These are phyloP conservation scores for Anagyrus pseudococci DNA, from an alignment of 2,888 invertebrate genomes.

Conservation along the genomic window DNA sequence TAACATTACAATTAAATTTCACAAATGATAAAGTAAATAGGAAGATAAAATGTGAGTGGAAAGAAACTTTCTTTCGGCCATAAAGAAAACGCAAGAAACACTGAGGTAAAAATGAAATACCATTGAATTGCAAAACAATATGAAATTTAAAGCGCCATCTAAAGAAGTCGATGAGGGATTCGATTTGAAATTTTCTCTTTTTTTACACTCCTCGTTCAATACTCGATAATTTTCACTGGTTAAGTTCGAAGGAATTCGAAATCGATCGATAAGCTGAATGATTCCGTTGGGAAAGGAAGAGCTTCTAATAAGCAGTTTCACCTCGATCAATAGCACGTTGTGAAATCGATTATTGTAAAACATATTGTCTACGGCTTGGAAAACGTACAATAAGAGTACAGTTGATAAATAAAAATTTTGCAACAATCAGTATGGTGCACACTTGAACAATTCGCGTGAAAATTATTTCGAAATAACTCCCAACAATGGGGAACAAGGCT, in stretches of 20 bases:
- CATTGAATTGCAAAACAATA: constrained; percentile 3
- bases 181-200: not conserved
- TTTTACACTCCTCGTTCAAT: not conserved
- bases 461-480: not conserved
- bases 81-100: not conserved
- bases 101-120: constrained; percentile 12
- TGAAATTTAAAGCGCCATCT: constrained; percentile 19
- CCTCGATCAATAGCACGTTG: not conserved
- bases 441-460: not conserved
- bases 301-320: not conserved
- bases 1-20: too few species aligned
- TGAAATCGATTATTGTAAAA: not conserved
- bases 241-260: not conserved
- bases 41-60: not conserved
- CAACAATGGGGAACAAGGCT: not conserved
- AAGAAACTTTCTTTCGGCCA: not conserved
- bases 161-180: constrained; percentile 9
- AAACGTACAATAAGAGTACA: not conserved
- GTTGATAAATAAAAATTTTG: not conserved
- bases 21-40: too few species aligned
- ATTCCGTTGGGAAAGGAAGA: not conserved
- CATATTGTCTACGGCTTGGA: not conserved
- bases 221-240: constrained; percentile 7
- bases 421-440: not conserved
- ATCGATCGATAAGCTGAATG: not conserved